These are phyloP conservation scores for Zingel zingel DNA, from an alignment of 2,113 vertebrate genomes.

Conservation along the genomic window DNA sequence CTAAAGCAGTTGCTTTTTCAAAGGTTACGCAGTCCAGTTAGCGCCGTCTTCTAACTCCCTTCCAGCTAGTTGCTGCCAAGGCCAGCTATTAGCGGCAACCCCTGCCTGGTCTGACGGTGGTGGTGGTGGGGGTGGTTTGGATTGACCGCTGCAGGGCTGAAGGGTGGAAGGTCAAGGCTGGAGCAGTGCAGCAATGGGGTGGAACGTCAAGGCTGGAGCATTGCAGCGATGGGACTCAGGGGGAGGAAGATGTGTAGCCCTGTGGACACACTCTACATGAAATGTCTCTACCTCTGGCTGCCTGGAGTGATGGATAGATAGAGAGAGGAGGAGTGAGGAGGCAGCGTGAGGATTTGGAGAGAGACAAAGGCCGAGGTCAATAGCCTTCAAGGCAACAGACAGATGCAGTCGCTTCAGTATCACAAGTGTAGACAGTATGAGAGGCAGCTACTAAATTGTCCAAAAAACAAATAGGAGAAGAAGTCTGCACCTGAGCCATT, in stretches of 20 bases:
- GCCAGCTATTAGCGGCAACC: slow-evolving; percentile 7
- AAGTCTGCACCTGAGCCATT: neutral
- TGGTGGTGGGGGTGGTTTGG: neutral
- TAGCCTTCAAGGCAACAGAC: slow-evolving; percentile 38
- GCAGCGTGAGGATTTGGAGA: neutral
- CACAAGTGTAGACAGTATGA: neutral
- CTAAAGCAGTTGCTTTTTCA: neutral
- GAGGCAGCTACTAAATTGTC: neutral
- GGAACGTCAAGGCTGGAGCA: slow-evolving; percentile 33
- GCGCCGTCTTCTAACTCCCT: slow-evolving; percentile 1
- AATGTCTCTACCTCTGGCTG: slow-evolving; percentile 37
- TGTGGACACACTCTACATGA: slow-evolving; percentile 23
- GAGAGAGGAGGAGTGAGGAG: slow-evolving; percentile 4
- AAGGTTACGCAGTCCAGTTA: neutral
- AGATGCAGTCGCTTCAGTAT: neutral
- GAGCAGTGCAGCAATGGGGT: slow-evolving; percentile 11
- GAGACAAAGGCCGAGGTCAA: slow-evolving; percentile 38
- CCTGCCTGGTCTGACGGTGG: neutral
- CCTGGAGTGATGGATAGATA: slow-evolving; percentile 31
- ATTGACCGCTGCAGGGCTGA: slow-evolving; percentile 31
- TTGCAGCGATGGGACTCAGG: neutral
- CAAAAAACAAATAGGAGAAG: neutral
- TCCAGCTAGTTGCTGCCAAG: slow-evolving; percentile 9
- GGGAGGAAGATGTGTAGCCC: slow-evolving; percentile 36
- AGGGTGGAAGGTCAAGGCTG: slow-evolving; percentile 34